Percentiles rank a stretch among this genome's conserved stretches.
Evolutionary conservation across 37 sponge, comb jelly and placozoan genomes (phyloP).

Genomic region (Mnemiopsis leidyi): DNA sequence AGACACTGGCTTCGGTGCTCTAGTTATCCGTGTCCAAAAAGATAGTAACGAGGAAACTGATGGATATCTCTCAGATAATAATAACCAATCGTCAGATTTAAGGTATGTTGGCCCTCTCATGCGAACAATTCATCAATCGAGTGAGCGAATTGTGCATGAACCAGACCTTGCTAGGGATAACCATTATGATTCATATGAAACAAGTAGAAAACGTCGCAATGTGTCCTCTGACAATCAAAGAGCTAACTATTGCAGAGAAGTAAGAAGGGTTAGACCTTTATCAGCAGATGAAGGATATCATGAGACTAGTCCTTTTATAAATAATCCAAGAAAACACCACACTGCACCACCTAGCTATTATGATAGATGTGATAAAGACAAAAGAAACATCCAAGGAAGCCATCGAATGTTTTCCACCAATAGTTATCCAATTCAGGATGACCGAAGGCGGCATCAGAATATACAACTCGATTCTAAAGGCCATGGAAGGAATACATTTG

Average conservation of each 20-base stretch:
- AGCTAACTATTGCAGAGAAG: background rate
- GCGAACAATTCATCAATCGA: constrained; percentile 27
- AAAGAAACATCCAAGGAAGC: no score
- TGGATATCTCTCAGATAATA: background rate
- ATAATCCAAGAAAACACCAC: background rate
- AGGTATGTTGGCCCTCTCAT: background rate
- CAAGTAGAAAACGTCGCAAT: background rate
- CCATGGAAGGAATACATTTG: no score
- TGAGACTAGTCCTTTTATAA: background rate
- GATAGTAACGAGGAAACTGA: background rate
- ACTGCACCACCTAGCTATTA: background rate
- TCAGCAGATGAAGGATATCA: background rate
- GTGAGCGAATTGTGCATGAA: background rate
- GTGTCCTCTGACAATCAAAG: background rate
- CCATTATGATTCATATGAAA: background rate
- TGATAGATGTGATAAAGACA: background rate
- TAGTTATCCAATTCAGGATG: no score
- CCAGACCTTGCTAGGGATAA: background rate
- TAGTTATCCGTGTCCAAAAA: constrained; percentile 13
- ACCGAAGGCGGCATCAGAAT: no score
- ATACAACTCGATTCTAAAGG: no score
- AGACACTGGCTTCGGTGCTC: background rate
- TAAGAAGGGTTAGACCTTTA: background rate
- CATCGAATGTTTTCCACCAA: no score
- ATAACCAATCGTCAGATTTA: background rate